Conservation (phyloP, 2,888 invertebrate genomes). For the Lepidochitona cinerea region DNA sequence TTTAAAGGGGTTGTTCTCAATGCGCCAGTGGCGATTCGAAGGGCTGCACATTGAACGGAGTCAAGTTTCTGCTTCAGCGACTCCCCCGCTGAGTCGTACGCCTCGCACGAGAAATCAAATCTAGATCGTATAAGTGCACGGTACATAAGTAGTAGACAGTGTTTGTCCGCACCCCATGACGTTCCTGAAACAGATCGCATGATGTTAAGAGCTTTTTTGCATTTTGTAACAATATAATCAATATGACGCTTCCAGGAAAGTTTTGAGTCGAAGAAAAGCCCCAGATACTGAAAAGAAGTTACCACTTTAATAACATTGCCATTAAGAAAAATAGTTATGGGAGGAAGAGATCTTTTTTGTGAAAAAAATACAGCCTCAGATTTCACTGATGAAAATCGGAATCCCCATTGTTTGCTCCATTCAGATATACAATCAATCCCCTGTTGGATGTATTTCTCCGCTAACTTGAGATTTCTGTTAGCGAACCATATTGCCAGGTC, state of each 20-base stretch:
- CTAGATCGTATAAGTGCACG: neutral
- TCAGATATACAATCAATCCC: neutral
- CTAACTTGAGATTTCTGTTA: neutral
- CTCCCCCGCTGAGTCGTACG: neutral
- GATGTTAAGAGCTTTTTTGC: neutral
- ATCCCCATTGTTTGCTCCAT: neutral
- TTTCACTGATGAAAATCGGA: neutral
- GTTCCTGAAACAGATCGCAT: neutral
- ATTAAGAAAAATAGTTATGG: neutral
- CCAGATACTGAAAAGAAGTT: neutral
- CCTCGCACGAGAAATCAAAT: neutral
- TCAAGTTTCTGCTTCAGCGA: neutral
- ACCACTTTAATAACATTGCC: neutral
- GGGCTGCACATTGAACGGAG: neutral
- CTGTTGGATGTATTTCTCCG: neutral
- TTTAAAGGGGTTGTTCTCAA: neutral
- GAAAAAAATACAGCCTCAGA: neutral
- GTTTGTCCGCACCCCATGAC: neutral
- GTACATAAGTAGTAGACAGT: neutral
- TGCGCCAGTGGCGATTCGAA: neutral
- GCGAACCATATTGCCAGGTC: neutral
- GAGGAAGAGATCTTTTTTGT: neutral
- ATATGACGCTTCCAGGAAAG: neutral
- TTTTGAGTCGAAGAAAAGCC: neutral
- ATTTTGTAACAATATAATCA: neutral